Percentiles rank a stretch among this genome's conserved stretches.
Evolutionary conservation across 2,888 invertebrate genomes (phyloP).

Genomic region (Leucozona laternaria): DNA sequence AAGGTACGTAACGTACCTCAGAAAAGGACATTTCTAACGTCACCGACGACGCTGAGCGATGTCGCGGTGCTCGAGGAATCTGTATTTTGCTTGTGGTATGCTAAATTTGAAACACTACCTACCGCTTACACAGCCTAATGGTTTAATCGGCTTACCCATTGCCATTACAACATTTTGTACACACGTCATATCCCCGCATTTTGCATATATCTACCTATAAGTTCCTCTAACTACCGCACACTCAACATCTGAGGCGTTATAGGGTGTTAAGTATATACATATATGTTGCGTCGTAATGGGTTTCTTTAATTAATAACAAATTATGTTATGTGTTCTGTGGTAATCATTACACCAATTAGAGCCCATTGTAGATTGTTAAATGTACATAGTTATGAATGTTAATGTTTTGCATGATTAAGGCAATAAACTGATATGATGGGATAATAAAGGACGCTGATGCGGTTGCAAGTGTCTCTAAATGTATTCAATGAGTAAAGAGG

Average conservation of each 20-base stretch:
- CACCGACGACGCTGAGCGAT: neutral
- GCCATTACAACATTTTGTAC: constrained; percentile 27
- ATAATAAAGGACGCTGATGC: constrained; percentile 13
- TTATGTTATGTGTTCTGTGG: constrained; percentile 65
- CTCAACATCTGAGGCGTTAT: neutral
- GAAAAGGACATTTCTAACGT: constrained; percentile 54
- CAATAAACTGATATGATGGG: constrained; percentile 57
- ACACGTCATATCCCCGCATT: neutral
- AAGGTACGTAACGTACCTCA: too few relatives aligned
- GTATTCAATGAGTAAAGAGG: constrained; percentile 19
- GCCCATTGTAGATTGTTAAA: constrained; percentile 57
- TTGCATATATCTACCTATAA: neutral
- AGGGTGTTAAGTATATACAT: constrained; percentile 42
- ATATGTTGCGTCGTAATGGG: constrained; percentile 31
- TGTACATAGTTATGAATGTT: constrained; percentile 65
- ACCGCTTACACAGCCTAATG: constrained; percentile 18
- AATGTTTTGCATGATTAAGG: constrained; percentile 47
- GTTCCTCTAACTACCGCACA: neutral
- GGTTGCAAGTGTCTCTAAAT: neutral
- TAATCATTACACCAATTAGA: constrained; percentile 70
- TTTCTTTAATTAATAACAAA: constrained; percentile 74
- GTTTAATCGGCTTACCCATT: constrained; percentile 65
- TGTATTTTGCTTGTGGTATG: constrained; percentile 45
- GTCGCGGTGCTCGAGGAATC: constrained; percentile 39
- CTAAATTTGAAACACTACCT: constrained; percentile 43